Percentiles rank a stretch among this genome's conserved stretches.
Evolutionary conservation across 2,888 invertebrate species (phyloP).

Genomic region (Dasypolia templi): DNA sequence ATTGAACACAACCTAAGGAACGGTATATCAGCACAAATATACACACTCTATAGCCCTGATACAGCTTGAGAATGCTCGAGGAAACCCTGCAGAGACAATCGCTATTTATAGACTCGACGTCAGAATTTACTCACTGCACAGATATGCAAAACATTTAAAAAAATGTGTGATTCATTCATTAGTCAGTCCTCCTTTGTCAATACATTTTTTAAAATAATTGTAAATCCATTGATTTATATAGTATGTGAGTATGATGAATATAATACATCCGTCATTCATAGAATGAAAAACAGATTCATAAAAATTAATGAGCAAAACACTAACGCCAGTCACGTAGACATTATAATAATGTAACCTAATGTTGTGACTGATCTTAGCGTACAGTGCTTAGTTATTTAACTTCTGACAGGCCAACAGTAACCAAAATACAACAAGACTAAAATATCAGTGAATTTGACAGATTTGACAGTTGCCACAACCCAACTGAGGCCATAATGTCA

Average conservation of each 20-base stretch:
- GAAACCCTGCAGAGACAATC: constrained; percentile 47
- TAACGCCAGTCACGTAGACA: neutral
- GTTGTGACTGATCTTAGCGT: too few relatives aligned
- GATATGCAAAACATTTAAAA: constrained; percentile 26
- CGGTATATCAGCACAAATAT: constrained; percentile 56
- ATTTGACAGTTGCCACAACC: too few relatives aligned
- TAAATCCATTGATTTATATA: neutral
- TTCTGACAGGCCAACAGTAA: too few relatives aligned
- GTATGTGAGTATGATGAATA: neutral
- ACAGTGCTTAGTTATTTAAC: too few relatives aligned
- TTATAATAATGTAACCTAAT: too few relatives aligned
- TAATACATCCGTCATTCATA: neutral
- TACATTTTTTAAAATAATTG: constrained; percentile 6
- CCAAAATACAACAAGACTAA: too few relatives aligned
- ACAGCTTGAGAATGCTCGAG: constrained; percentile 27
- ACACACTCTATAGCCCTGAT: constrained; percentile 32
- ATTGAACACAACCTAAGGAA: constrained; percentile 66
- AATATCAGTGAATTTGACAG: too few relatives aligned
- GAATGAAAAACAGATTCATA: neutral
- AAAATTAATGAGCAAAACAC: neutral
- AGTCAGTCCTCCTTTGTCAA: constrained; percentile 4
- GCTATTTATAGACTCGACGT: constrained; percentile 33
- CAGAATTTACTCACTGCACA: constrained; percentile 2
- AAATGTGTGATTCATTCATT: constrained; percentile 36
- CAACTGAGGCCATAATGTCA: too few relatives aligned